Conservation (phyloP, 2,113 vertebrate genomes). For the Myotis lucifugus region DNA sequence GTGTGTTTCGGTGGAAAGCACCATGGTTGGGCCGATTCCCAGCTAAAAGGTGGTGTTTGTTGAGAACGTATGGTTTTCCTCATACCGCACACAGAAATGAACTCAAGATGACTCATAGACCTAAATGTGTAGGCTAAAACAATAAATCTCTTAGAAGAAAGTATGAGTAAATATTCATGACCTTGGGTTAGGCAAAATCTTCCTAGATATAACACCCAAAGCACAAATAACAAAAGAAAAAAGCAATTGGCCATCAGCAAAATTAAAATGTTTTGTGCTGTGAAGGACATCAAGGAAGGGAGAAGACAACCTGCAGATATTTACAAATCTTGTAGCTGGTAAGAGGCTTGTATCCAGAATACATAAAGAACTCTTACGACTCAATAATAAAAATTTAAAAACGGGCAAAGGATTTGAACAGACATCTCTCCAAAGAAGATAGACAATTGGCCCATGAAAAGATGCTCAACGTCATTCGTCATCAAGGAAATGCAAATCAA, state of each 20-base stretch:
- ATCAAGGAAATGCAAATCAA: background rate
- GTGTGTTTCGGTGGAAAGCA: background rate
- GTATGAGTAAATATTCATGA: background rate
- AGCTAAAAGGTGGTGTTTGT: background rate
- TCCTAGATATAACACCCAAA: background rate
- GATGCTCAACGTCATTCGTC: background rate
- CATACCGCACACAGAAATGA: background rate
- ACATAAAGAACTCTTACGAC: background rate
- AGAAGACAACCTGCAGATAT: background rate
- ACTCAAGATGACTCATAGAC: background rate
- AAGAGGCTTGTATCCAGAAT: background rate
- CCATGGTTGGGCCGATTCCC: background rate
- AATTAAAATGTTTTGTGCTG: background rate
- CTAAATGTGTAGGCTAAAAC: conserved; percentile 4
- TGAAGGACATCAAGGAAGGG: background rate
- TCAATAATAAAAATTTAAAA: conserved; percentile 13
- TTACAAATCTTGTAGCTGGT: background rate
- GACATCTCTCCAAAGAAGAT: background rate
- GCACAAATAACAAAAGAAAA: background rate
- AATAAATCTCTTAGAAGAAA: conserved; percentile 13
- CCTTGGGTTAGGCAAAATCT: background rate
- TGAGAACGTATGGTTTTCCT: background rate
- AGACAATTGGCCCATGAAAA: background rate
- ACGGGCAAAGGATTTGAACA: background rate
- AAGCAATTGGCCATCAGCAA: background rate